These are phyloP conservation scores for Tuta absoluta DNA, from an alignment of 2,888 invertebrate species.

Conservation along the genomic window DNA sequence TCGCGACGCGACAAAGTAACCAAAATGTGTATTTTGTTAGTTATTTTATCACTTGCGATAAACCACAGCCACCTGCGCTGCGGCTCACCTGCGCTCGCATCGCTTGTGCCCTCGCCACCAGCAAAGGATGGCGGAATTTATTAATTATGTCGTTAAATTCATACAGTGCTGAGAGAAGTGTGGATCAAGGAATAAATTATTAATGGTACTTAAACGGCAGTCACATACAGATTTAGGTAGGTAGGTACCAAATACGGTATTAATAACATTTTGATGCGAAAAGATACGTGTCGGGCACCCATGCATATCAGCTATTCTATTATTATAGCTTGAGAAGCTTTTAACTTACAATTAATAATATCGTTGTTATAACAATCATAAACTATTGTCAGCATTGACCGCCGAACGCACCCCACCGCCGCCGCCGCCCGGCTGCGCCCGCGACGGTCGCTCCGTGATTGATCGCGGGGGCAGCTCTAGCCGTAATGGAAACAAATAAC, in stretches of 20 bases:
- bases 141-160: neutral
- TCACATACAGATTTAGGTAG: too few species aligned
- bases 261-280: too few species aligned
- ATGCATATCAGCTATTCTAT: too few species aligned
- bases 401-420: neutral
- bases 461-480: constrained; percentile 22
- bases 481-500: constrained; percentile 20
- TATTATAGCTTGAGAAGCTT: too few species aligned
- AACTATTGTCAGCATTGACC: too few species aligned
- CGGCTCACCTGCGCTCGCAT: constrained; percentile 12
- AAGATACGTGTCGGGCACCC: too few species aligned
- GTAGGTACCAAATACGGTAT: too few species aligned
- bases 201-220: neutral
- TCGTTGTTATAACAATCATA: too few species aligned
- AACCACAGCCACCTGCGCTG: constrained; percentile 13
- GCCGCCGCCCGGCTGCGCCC: constrained; percentile 15
- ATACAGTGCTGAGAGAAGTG: too few species aligned
- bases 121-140: neutral
- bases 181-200: neutral
- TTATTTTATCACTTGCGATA: constrained; percentile 14
- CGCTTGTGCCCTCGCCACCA: neutral
- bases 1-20: constrained; percentile 1
- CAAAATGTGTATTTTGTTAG: constrained; percentile 6
- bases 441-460: constrained; percentile 21
- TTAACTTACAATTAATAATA: too few species aligned